phyloP scores from a whole-genome alignment of 2,888 invertebrate species.

The Drosophila mimica region DNA sequence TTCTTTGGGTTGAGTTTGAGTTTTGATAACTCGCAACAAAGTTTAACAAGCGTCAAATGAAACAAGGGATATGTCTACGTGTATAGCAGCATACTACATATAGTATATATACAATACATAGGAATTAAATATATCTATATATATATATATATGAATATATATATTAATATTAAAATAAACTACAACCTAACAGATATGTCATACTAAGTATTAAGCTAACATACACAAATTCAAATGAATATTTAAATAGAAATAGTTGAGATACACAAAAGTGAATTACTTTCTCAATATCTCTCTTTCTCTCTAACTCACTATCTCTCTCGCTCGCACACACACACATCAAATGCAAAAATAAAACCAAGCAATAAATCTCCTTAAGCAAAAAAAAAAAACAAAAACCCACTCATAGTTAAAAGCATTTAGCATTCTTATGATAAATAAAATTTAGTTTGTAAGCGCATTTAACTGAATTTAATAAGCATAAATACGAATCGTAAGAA shows the following conservation, averaged over 20 bases:
- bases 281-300: conserved; percentile 5
- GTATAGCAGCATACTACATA: conserved; percentile 74
- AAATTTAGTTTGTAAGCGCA: conserved; percentile 59
- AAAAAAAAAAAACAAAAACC: not conserved
- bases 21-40: conserved; percentile 61
- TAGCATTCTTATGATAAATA: conserved; percentile 57
- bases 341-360: conserved; percentile 8
- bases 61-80: conserved; percentile 85
- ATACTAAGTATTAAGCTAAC: conserved; percentile 25
- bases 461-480: conserved; percentile 68
- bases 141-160: not conserved
- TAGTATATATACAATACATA: conserved; percentile 20
- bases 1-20: conserved; percentile 23
- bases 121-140: conserved; percentile 12
- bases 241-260: conserved; percentile 30
- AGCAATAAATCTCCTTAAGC: conserved; percentile 22
- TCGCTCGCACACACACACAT: conserved; percentile 13
- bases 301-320: conserved; percentile 2
- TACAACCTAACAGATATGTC: conserved; percentile 33
- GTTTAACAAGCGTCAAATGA: conserved; percentile 83
- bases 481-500: conserved; percentile 20
- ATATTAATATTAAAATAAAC: conserved; percentile 1
- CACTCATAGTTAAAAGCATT: conserved; percentile 72
- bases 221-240: conserved; percentile 19
- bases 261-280: conserved; percentile 10